Conservation (phyloP, 2,888 invertebrate species). For the Hyles lineata region DNA sequence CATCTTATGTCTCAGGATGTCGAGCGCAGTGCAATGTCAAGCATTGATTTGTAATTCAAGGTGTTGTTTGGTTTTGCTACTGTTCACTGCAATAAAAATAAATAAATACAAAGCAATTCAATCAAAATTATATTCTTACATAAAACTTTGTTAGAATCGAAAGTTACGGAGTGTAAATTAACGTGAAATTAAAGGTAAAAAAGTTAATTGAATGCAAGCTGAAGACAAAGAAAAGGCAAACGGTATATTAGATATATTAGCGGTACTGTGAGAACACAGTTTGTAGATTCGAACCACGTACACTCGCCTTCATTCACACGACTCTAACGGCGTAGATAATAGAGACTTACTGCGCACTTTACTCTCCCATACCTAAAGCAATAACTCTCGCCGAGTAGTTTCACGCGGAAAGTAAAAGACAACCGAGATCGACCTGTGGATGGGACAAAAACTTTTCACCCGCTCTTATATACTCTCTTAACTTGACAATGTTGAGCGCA, state of each 20-base stretch:
- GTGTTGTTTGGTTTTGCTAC: too few species aligned
- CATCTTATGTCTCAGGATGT: too few species aligned
- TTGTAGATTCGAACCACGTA: constrained; percentile 78
- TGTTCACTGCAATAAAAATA: too few species aligned
- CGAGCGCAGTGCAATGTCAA: too few species aligned
- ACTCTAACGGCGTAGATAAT: constrained; percentile 83
- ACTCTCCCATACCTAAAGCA: constrained; percentile 76
- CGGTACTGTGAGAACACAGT: constrained; percentile 66
- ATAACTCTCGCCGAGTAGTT: constrained; percentile 76
- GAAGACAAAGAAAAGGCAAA: constrained; percentile 51
- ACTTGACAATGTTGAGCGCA: constrained; percentile 47
- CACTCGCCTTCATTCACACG: constrained; percentile 80
- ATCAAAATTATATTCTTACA: neutral
- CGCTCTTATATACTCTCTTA: constrained; percentile 51
- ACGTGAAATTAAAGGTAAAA: constrained; percentile 37
- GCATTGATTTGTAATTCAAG: too few species aligned
- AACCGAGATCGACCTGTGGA: constrained; percentile 54
- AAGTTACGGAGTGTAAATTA: neutral
- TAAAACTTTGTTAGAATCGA: neutral
- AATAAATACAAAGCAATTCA: too few species aligned
- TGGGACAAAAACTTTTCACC: constrained; percentile 58
- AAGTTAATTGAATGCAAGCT: constrained; percentile 56
- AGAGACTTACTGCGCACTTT: constrained; percentile 83
- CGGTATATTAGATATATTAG: constrained; percentile 53
- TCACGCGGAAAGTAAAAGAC: constrained; percentile 62